phyloP scores from a whole-genome alignment of 2,113 vertebrate species.

The Ciconia maguari region DNA sequence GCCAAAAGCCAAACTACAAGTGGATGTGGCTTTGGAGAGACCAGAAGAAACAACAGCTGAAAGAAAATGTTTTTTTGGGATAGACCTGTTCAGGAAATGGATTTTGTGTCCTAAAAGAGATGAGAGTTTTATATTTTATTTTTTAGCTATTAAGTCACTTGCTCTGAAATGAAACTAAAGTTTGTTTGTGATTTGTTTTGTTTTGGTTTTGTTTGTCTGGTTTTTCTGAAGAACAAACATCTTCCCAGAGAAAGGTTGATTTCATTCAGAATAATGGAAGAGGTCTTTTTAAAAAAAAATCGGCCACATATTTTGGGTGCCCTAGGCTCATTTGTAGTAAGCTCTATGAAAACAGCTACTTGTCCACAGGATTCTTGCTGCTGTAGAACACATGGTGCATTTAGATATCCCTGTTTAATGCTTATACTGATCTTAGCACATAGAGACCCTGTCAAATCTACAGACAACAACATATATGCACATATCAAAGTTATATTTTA shows the following conservation, averaged over 20 bases:
- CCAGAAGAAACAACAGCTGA: not conserved
- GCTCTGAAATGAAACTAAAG: not conserved
- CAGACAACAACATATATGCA: not conserved
- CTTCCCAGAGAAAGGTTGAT: not conserved
- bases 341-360: not conserved
- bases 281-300: not conserved
- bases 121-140: accelerated
- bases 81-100: not conserved
- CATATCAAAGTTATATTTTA: not conserved
- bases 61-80: not conserved
- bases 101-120: not conserved
- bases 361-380: not conserved
- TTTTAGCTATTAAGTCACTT: not conserved
- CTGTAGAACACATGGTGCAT: not conserved
- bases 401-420: not conserved
- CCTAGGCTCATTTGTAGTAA: not conserved
- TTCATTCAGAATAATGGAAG: not conserved
- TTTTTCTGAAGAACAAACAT: not conserved
- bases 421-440: not conserved
- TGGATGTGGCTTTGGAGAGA: not conserved
- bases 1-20: not conserved
- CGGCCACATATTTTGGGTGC: not conserved
- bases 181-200: not conserved
- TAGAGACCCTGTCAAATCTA: not conserved
- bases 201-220: not conserved